phyloP scores from a whole-genome alignment of 2,888 invertebrate genomes.

The Aradus depressus region DNA sequence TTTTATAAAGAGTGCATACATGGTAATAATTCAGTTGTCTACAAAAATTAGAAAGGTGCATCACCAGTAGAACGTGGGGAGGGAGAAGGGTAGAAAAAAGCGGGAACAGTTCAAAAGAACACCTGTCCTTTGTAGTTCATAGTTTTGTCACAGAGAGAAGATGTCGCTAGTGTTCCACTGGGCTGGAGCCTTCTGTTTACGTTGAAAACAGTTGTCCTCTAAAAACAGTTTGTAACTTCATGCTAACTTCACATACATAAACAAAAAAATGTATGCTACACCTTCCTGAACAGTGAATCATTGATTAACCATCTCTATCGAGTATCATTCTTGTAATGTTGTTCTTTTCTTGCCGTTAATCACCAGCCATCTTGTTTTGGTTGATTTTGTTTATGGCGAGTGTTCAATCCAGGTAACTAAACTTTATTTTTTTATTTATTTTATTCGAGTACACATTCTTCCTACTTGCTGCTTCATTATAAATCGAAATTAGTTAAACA shows the following conservation, averaged over 20 bases:
- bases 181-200: too few relatives aligned
- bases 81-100: conserved; percentile 9
- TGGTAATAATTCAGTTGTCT: too few relatives aligned
- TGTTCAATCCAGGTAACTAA: conserved; percentile 29
- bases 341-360: conserved; percentile 23
- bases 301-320: too few relatives aligned
- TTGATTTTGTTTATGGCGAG: conserved; percentile 32
- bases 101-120: conserved; percentile 10
- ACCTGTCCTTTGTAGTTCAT: conserved; percentile 14
- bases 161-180: conserved; percentile 12
- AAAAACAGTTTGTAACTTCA: too few relatives aligned
- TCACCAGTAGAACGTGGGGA: too few relatives aligned
- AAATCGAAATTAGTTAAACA: too few relatives aligned
- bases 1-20: too few relatives aligned
- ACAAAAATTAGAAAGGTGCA: too few relatives aligned
- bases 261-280: too few relatives aligned
- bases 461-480: background rate
- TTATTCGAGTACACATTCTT: background rate
- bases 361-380: conserved; percentile 33
- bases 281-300: too few relatives aligned
- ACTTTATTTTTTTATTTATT: conserved; percentile 3
- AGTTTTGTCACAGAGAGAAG: conserved; percentile 1
- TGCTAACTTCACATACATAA: too few relatives aligned
- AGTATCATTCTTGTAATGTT: conserved; percentile 6
- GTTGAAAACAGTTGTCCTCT: too few relatives aligned